Evolutionary conservation across 2,113 vertebrate species (phyloP).

Genomic region (Grammomys dolichurus): DNA sequence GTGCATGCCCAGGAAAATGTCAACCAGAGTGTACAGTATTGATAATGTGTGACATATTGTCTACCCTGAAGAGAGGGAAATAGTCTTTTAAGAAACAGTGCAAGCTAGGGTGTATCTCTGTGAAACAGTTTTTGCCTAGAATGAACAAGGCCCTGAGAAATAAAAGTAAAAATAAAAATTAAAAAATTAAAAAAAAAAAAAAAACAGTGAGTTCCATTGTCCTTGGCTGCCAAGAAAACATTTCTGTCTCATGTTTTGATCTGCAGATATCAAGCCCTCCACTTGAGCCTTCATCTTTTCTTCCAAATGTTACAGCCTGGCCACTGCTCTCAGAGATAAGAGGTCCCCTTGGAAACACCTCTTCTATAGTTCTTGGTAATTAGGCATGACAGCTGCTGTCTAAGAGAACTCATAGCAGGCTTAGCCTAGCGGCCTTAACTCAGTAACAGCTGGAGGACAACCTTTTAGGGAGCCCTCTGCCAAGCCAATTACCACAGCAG

Average conservation of each 20-base stretch:
- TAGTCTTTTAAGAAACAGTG: not conserved
- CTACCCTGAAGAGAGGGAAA: not conserved
- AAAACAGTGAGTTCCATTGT: not conserved
- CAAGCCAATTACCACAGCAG: conserved; percentile 60
- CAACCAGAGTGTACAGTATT: not conserved
- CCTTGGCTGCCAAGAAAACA: not conserved
- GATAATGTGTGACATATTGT: not conserved
- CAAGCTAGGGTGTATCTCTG: not conserved
- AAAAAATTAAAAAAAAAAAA: not conserved
- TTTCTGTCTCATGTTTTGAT: not conserved
- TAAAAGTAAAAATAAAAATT: not conserved
- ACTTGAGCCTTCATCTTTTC: conserved; percentile 5
- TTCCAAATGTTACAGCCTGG: not conserved
- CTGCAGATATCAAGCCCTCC: not conserved
- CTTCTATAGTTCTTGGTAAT: conserved; percentile 60
- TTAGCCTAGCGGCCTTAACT: conserved; percentile 15
- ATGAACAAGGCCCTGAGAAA: not conserved
- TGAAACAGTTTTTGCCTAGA: not conserved
- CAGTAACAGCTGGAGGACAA: conserved; percentile 51
- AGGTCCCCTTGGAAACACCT: conserved; percentile 62
- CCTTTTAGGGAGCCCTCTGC: conserved; percentile 4
- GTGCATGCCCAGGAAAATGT: not conserved
- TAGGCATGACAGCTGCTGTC: conserved; percentile 60
- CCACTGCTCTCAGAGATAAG: conserved; percentile 58
- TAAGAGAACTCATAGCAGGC: not conserved